Conservation (phyloP, 2,797 vertebrate species). For the Poecilia gillii region DNA sequence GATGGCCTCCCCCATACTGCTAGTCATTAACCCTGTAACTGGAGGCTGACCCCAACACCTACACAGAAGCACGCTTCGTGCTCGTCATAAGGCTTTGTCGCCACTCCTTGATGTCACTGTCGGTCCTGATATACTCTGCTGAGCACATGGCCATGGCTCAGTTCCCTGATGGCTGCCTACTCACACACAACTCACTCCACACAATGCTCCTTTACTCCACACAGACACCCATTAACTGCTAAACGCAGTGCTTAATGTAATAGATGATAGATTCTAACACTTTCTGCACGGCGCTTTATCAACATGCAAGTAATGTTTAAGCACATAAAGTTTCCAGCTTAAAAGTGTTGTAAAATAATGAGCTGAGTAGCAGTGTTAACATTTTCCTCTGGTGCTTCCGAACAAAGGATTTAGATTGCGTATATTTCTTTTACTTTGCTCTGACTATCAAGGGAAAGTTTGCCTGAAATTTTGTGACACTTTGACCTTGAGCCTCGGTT, state of each 20-base stretch:
- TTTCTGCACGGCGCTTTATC: conserved; percentile 48
- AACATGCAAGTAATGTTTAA: conserved; percentile 31
- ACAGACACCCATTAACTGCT: conserved; percentile 50
- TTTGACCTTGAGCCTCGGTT: conserved; percentile 73
- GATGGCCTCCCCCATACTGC: conserved; percentile 63
- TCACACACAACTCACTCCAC: conserved; percentile 50
- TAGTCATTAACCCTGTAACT: conserved; percentile 79
- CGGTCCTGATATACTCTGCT: conserved; percentile 63
- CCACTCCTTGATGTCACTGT: conserved; percentile 66
- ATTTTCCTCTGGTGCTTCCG: conserved; percentile 20
- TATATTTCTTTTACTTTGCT: conserved; percentile 6
- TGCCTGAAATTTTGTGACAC: conserved; percentile 67
- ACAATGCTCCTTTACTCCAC: conserved; percentile 36
- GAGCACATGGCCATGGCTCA: conserved; percentile 63
- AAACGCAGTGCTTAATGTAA: conserved; percentile 52
- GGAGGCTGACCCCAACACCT: conserved; percentile 58
- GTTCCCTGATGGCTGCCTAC: conserved; percentile 60
- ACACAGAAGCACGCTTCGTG: conserved; percentile 50
- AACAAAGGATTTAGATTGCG: conserved; percentile 30
- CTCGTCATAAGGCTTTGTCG: conserved; percentile 61
- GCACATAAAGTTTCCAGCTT: conserved; percentile 27
- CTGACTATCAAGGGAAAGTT: conserved; percentile 49
- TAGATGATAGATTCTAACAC: conserved; percentile 54
- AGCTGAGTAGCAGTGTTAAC: conserved; percentile 27
- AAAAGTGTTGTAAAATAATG: conserved; percentile 29